Base-by-base conservation (phyloP, 2,797 vertebrate genomes). In the Lophotriccus pileatus region DNA sequence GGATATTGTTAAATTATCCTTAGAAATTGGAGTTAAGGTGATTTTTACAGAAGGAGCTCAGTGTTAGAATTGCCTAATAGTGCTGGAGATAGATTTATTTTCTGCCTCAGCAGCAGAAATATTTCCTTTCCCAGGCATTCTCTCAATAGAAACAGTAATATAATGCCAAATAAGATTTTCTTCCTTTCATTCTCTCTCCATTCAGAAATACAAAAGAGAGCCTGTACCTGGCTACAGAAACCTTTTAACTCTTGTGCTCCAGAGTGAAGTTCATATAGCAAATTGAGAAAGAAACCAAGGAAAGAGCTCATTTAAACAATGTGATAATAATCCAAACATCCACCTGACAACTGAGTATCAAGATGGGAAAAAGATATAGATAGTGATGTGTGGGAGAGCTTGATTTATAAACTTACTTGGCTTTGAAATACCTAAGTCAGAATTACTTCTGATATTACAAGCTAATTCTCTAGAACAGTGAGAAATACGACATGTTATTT, bases 111-210 rank as follows among this genome's bases (percentile, higher is more conserved):
- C 73, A 85, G 83, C 77, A 93, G 75, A 94, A 94, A 90, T 67
- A 78, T 69, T 90, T 93, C 87, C 49, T 89, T 95, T 95, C 78
- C 74, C 12, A 7, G 30, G 27, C 60, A 84, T 92, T 89, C 46
- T 68, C 52, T 85, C 88, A 87, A 70, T n/a, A 89, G 75, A 89
- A 91, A 73, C 49, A 53, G 56, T 34, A 93, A 94, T 39, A 83
- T 60, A 89, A 87, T 12, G 21, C 64, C 84, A 92, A 97, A 74
- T 90, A 83, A 84, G 64, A 89, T 91, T 90, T 89, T 89, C 70
- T 74, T 87, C 78, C 50, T 83, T 91, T 84, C 53, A 41, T 66
- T 90, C 76, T 78, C 78, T 75, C 87, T 56, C 49, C 58, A 86
- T 87, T 94, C 87, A 89, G 75, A 83, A 17, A 18, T 77, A 84